Base-by-base conservation (phyloP, 2,113 vertebrate genomes). In the Microcebus ravelobensis region DNA sequence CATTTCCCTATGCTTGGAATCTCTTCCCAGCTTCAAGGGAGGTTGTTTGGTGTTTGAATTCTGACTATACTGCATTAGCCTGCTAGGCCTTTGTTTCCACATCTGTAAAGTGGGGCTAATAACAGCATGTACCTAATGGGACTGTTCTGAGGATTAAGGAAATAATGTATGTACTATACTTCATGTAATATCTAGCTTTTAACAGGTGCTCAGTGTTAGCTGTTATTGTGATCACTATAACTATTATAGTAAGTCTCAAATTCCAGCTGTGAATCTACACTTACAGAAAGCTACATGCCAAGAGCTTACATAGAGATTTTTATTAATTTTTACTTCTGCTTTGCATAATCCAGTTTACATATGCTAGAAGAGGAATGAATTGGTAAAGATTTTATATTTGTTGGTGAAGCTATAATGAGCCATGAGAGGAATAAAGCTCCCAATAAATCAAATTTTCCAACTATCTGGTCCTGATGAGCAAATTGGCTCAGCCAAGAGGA, bases 381-480 rank as follows among this genome's bases (percentile, higher is more conserved):
- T 70, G 8, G 14, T 96, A 55, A 87, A 55, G 73, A 2, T 68
- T 59, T 89, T 74, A 15, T 59, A 52, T 95, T 84, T 95, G 8
- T 91, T 83, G 73, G 20, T 39, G 67, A 97, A 77, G 42, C 63
- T 96, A n/a, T 90, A 57, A 67, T 81, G 90, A 82, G 83, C 57
- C 48, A 34, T 21, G 18, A 23, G 45, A 80, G 52, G n/a, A 93
- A 93, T 87, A 89, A 89, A 91, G 20, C 6, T 79, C 45, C 31
- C 31, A 96, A 91, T 81, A 94, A 94, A 96, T 96, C 36, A 94
- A 76, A 94, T 68, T 95, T 97, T 95, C 80, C 87, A 95, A 52
- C 87, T 97, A 48, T 92, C 90, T 97, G 94, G 95, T 65, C n/a
- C 36, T 79, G 90, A 94, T 97, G 96, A 96, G 39, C 48, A 92